These are phyloP conservation scores for Eupithecia insigniata DNA, from an alignment of 2,888 invertebrate species.

Conservation along the genomic window DNA sequence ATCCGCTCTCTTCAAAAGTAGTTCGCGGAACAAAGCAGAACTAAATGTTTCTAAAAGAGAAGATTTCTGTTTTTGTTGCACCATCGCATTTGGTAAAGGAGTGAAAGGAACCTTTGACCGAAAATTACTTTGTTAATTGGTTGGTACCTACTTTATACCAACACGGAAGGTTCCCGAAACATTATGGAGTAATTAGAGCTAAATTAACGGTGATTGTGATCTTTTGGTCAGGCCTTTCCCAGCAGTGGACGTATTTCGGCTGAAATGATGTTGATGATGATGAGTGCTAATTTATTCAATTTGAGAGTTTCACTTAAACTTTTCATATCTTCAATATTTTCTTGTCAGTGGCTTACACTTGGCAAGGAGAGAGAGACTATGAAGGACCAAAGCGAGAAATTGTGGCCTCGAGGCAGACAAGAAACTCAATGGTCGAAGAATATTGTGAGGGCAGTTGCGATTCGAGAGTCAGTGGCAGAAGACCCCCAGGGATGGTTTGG, in stretches of 20 bases:
- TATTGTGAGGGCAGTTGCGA: background rate
- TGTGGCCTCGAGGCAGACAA: background rate
- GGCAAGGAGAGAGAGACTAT: background rate
- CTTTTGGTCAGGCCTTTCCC: background rate
- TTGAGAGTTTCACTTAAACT: no score
- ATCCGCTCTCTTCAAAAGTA: constrained; percentile 38
- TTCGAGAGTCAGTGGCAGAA: background rate
- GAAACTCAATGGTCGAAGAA: background rate
- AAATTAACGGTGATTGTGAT: background rate
- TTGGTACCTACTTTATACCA: background rate
- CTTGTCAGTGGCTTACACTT: background rate
- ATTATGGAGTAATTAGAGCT: background rate
- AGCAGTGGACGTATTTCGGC: no score
- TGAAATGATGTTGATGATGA: background rate
- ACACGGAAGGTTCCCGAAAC: no score
- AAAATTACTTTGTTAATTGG: background rate
- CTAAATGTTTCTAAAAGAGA: constrained; percentile 5
- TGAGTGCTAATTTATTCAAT: background rate
- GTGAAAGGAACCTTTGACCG: constrained; percentile 7
- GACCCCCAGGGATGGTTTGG: background rate
- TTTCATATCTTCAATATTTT: no score
- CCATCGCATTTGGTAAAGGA: background rate
- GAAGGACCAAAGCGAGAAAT: background rate
- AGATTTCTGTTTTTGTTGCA: constrained; percentile 8
- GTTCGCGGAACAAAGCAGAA: constrained; percentile 34